Evolutionary conservation across 2,113 vertebrate species (phyloP).

Genomic region (Rhinolophus ferrumequinum): DNA sequence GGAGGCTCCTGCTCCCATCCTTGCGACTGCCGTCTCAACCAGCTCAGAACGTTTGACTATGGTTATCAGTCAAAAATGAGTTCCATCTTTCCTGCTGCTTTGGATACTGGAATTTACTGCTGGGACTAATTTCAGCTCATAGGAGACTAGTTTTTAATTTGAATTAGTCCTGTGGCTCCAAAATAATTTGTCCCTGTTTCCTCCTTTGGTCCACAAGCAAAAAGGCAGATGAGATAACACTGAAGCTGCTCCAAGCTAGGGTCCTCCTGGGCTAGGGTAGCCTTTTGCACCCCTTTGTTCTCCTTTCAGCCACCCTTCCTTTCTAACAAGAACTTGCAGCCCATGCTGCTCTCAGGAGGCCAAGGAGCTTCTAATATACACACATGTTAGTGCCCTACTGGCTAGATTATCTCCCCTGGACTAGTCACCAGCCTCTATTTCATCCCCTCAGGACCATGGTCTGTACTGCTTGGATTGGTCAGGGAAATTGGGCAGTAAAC

Average conservation of each 20-base stretch:
- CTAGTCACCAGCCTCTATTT: not conserved
- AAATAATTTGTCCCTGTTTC: not conserved
- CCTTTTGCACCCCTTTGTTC: not conserved
- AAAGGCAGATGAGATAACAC: not conserved
- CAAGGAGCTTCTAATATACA: not conserved
- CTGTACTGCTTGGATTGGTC: not conserved
- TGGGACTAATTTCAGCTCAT: not conserved
- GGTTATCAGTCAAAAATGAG: not conserved
- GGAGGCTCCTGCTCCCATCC: not conserved
- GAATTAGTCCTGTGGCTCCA: not conserved
- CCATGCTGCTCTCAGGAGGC: not conserved
- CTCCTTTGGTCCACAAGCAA: not conserved
- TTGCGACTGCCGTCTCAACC: not conserved
- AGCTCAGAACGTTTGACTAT: not conserved
- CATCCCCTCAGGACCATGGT: not conserved
- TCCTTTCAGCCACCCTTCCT: not conserved
- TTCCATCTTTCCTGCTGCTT: not conserved
- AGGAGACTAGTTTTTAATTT: not conserved
- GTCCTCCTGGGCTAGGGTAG: not conserved
- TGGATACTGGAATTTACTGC: not conserved
- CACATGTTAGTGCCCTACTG: not conserved
- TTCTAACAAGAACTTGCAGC: not conserved
- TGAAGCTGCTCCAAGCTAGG: not conserved
- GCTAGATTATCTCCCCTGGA: not conserved
- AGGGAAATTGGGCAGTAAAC: slow-evolving; percentile 10